Base-by-base conservation (phyloP, 1,140 invertebrate species). In the Diabrotica virgifera region DNA sequence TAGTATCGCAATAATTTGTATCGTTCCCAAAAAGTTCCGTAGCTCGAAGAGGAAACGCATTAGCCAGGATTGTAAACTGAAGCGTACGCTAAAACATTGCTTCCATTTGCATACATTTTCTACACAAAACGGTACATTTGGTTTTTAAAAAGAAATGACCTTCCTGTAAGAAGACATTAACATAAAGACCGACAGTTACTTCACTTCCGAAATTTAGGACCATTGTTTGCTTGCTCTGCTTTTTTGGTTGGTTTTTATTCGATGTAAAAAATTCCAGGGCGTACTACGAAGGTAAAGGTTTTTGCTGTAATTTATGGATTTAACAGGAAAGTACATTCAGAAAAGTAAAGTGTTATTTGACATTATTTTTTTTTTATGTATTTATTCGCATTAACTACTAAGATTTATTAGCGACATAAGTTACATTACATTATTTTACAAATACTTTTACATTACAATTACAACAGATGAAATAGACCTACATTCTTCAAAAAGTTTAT, bases 81-180 rank as follows among this genome's bases (percentile, higher is more conserved):
- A 40, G 37, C 58, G 37, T 59, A 50, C 38, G 12, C 58, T 59
- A 35, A 59, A 59, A 59, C 58, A 59, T 59, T 13, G 58, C 58
- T 50, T 24, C 58, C 58, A 59, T 59, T 59, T 59, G 58, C 58
- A 59, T 59, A 59, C 14, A 59, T 59, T 59, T 59, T 59, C 58
- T 37, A 50, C 58, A 59, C 38, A 55, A 55, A 58, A 51, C 9
- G 58, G 13, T 12, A 10, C 50, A 12, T 12, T 12, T 12, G 7
- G 40, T 36, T n/a, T 14, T 59, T 12, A 35, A 59, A 59, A 59
- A 59, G 58, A 59, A 59, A 59, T n/a, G 37, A 50, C 40, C 14
- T 7, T 50, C 5, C n/a, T 50, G 12, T 14, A n/a, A 59, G 46
- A 7, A 36, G 58, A 59, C 58, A 59, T 59, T 51, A 59, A 46